Evolutionary conservation across 2,888 invertebrate species (phyloP), one percentile per base, ranked within the genome.

Genomic region (Hybos culiciformis): DNA sequence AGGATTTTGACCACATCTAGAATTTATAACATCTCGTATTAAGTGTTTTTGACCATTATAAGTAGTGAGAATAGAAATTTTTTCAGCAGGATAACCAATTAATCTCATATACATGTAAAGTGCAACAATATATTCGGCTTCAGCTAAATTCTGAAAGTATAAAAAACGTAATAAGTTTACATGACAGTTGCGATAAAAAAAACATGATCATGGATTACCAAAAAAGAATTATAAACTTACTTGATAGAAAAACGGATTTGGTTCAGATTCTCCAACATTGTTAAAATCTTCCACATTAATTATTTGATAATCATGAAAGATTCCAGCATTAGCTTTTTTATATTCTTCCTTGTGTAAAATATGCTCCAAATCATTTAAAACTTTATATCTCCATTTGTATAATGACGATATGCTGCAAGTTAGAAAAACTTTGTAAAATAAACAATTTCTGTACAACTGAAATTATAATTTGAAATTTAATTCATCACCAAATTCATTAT

Each of bases 41-140:
- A 98, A 74, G 67, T 96, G 93, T 61, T 98, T 98, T 67, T 98
- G 97, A 1, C 98, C 98, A 64, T 99, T 99, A 66, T 99, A 98
- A 0, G 98, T 98, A 2, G 98, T 98, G 37, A 98, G 71, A 54
- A 98, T 94, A 21, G 97, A 93, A 52, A 98, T 92, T 67, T 92
- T 91, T 47, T 88, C 84, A 0, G 96, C 87, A 1, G 97, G 92
- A 74, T 97, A 99, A 0, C 97, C 97, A 29, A 96, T 69, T 21
- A 98, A 72, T 23, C 98, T 73, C 97, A 98, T 97, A 63, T 88
- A 99, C 91, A 96, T 98, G 62, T 88, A 98, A 17, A 91, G 79
- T 0, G 94, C 96, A 2, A 97, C 97, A 50, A 92, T 83, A 63
- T 93, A 99, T 62, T 99, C 87, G 0, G 87, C 87, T 61, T 88